Base-by-base conservation (phyloP, 2,797 vertebrate genomes). In the Pipistrellus nathusii region DNA sequence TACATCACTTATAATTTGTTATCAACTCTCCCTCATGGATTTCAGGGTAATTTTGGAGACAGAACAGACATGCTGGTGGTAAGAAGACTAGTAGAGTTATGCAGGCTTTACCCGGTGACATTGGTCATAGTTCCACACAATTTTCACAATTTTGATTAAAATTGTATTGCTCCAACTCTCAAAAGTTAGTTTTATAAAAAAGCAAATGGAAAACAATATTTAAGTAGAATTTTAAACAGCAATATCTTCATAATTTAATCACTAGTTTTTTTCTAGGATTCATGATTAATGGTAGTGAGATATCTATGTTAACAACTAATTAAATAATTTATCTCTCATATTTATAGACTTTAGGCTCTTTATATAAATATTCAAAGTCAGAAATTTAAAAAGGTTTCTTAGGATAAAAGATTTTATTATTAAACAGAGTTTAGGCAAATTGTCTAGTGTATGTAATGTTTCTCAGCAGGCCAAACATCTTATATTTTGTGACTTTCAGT, bases 161-260 rank as follows among this genome's bases (percentile, higher is more conserved):
- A 93, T 71, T 20, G 85, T 91, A 30, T 69, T 30, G 25, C 32
- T 71, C n/a, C 27, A 80, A 71, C 44, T 82, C 92, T 76, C 69
- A 81, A 85, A 94, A 82, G 17, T 81, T 73, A 73, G 32, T 85
- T 91, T 83, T 89, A 64, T 12, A 87, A 92, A 85, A 88, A 83
- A 82, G 64, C 51, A 73, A 89, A 81, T 48, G 25, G 66, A 91
- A 95, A 83, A 41, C 55, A 92, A 72, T n/a, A 68, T 72, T 73
- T 95, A 76, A 90, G 25, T 62, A 72, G 80, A 76, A 77, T 86
- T 97, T 90, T 62, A 78, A 88, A 84, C 14, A 77, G 62, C 27
- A 68, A 62, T 93, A 46, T 72, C 88, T 76, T 88, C 59, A 23
- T 44, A 93, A 72, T 57, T 72, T 53, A 21, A 86, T 76, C 92